A percentile compares a stretch with the other conserved stretches of the same genome.
Evolutionary conservation across 2,888 invertebrate species (phyloP).

Genomic region (Diaprepes abbreviatus): DNA sequence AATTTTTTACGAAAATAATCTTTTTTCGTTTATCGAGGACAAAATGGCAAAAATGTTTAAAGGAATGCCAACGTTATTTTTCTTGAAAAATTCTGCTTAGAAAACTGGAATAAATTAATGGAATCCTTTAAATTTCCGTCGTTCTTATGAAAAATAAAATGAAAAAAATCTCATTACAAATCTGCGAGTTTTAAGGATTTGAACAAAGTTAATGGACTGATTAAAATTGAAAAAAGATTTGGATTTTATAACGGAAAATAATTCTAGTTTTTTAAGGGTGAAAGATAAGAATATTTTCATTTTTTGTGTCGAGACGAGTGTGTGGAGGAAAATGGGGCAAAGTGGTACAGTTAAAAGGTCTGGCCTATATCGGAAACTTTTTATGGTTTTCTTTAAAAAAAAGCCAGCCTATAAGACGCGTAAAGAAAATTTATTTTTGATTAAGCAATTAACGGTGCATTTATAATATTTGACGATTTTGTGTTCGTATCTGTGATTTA

Average conservation of each 20-base stretch:
- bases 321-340: no score
- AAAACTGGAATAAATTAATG: slow-evolving; percentile 41
- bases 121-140: slow-evolving; percentile 38
- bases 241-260: background rate
- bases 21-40: slow-evolving; percentile 6
- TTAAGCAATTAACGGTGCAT: no score
- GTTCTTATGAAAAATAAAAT: slow-evolving; percentile 36
- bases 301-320: no score
- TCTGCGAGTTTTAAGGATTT: slow-evolving; percentile 16
- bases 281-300: no score
- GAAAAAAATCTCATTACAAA: slow-evolving; percentile 30
- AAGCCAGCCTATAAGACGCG: no score
- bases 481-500: no score
- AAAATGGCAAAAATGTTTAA: slow-evolving; percentile 18
- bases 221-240: slow-evolving; percentile 18
- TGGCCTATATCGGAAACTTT: no score
- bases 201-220: slow-evolving; percentile 14
- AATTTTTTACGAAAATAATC: no score
- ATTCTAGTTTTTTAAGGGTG: background rate
- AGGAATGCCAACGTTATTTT: slow-evolving; percentile 23
- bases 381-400: no score
- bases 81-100: slow-evolving; percentile 17
- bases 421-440: no score
- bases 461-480: no score
- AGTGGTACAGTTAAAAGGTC: no score